Evolutionary conservation across 92 coral and sea anemone genomes (phyloP).

Genomic region (Pocillopora meandrina): DNA sequence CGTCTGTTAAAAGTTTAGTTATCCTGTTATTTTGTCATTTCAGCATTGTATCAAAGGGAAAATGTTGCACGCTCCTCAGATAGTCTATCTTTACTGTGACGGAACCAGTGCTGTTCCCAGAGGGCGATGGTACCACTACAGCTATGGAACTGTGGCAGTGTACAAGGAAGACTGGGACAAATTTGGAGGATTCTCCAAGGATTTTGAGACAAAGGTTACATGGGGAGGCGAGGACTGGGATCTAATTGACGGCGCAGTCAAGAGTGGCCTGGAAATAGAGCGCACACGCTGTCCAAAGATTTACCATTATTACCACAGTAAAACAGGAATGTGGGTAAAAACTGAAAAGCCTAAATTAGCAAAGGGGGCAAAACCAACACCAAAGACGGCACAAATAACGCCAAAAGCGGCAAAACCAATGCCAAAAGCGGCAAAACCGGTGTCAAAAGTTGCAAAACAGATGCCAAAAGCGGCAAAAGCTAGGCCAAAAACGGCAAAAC

Average conservation of each 20-base stretch:
- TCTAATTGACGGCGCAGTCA: slow-evolving; percentile 60
- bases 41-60: slow-evolving; percentile 81
- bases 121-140: slow-evolving; percentile 72
- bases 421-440: too few relatives aligned
- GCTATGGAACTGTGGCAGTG: slow-evolving; percentile 71
- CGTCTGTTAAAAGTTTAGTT: not conserved
- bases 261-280: slow-evolving; percentile 57
- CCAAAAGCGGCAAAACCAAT: too few relatives aligned
- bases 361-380: too few relatives aligned
- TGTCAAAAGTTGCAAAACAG: too few relatives aligned
- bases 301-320: slow-evolving; percentile 61
- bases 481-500: too few relatives aligned
- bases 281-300: slow-evolving; percentile 48
- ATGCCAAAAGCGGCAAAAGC: too few relatives aligned
- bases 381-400: too few relatives aligned
- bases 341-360: not conserved
- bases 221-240: slow-evolving; percentile 85
- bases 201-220: slow-evolving; percentile 21
- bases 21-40: not conserved
- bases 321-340: slow-evolving; percentile 64
- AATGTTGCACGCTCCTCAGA: slow-evolving; percentile 65
- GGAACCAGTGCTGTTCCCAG: slow-evolving; percentile 44
- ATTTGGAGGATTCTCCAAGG: slow-evolving; percentile 57
- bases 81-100: slow-evolving; percentile 57
- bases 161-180: slow-evolving; percentile 78